These are phyloP conservation scores for Scolanthus callimorphus DNA, from an alignment of 92 coral and sea anemone species.

Conservation along the genomic window DNA sequence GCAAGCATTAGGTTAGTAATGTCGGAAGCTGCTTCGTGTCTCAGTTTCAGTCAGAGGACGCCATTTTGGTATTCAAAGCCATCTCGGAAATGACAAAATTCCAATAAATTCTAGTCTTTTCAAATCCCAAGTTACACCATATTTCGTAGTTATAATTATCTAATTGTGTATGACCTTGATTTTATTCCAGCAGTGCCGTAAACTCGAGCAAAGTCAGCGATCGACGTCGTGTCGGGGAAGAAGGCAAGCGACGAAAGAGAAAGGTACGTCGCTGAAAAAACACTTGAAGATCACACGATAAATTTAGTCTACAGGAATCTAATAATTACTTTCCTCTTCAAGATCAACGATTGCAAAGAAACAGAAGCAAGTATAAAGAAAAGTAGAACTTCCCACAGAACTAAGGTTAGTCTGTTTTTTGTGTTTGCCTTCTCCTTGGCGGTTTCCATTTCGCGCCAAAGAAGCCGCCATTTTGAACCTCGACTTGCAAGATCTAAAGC, in stretches of 20 bases:
- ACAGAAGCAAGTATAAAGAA: not conserved
- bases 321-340: not conserved
- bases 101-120: not conserved
- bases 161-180: not conserved
- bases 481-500: not conserved
- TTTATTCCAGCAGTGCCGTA: not conserved
- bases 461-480: conserved; percentile 64
- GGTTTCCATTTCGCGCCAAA: conserved; percentile 52
- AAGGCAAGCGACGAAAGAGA: conserved; percentile 7
- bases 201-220: not conserved
- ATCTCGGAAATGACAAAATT: not conserved
- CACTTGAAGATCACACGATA: not conserved
- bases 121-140: too few species aligned
- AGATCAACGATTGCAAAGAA: not conserved
- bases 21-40: not conserved
- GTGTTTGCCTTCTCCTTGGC: not conserved
- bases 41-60: not conserved
- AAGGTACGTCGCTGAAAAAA: not conserved
- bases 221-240: not conserved
- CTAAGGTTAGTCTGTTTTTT: not conserved
- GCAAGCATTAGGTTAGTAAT: not conserved
- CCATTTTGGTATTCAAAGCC: not conserved
- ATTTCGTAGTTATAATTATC: too few species aligned
- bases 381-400: not conserved
- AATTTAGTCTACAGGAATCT: too few species aligned